These are phyloP conservation scores for Lymantria monacha DNA, from an alignment of 2,888 invertebrate species.

Conservation along the genomic window DNA sequence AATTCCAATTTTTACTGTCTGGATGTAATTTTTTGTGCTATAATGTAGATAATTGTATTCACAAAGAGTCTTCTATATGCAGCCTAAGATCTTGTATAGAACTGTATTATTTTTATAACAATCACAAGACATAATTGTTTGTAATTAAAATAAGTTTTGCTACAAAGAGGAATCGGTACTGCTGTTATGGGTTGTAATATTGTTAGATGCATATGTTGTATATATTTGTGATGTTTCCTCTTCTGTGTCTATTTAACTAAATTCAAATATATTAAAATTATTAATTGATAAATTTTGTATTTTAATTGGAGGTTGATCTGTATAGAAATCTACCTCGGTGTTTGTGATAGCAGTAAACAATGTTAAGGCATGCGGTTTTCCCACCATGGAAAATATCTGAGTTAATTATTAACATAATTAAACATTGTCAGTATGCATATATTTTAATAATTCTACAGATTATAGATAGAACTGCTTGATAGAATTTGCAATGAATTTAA, in stretches of 20 bases:
- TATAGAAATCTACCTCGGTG: too few relatives aligned
- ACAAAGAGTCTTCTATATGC: slow-evolving; percentile 17
- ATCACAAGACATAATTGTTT: slow-evolving; percentile 23
- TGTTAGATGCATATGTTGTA: slow-evolving; percentile 30
- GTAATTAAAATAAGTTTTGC: slow-evolving; percentile 12
- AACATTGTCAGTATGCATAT: too few relatives aligned
- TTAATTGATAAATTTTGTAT: slow-evolving; percentile 12
- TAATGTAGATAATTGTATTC: slow-evolving; percentile 25
- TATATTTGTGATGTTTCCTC: slow-evolving; percentile 29
- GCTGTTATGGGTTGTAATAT: slow-evolving; percentile 18
- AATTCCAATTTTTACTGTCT: slow-evolving; percentile 27
- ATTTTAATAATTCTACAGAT: too few relatives aligned
- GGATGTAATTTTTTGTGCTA: slow-evolving; percentile 33
- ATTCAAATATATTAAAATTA: slow-evolving; percentile 33
- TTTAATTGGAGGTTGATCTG: slow-evolving; percentile 4
- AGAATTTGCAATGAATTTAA: too few relatives aligned
- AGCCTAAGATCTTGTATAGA: slow-evolving; percentile 3
- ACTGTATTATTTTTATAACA: slow-evolving; percentile 30
- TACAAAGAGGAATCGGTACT: slow-evolving; percentile 10
- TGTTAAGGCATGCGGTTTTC: too few relatives aligned
- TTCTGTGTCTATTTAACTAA: slow-evolving; percentile 26
- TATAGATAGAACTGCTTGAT: too few relatives aligned
- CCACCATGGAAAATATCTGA: too few relatives aligned
- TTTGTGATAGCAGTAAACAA: too few relatives aligned
- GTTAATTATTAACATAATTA: too few relatives aligned